Base-by-base conservation (phyloP, 2,797 vertebrate genomes). In the Cynodonichthys magdalenae region DNA sequence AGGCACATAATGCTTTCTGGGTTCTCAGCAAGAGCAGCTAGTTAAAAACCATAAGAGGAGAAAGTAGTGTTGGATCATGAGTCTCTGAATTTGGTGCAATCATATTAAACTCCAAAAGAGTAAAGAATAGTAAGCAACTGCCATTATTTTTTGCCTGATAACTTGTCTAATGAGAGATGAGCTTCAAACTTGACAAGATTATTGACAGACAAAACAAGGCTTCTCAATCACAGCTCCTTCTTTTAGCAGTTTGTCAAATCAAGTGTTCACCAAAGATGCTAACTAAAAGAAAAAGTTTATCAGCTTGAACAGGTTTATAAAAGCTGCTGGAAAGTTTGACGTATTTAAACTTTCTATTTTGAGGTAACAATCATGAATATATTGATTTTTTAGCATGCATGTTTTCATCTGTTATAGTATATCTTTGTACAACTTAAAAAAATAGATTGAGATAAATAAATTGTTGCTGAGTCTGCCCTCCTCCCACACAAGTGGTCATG, bases 51-150 rank as follows among this genome's bases (percentile, higher is more conserved):
- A 41, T 53, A 61, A 71, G 41, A 63, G 46, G 54, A 66, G 41
- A 59, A 71, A 19, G 51, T 50, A 29, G 59, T 50, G 46, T 63
- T 63, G 31, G 59, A 88, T 88, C 81, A 77, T 24, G 28, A 59
- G 69, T 76, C 67, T 71, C 36, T 63, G 66, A 74, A 75, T 81
- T 70, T 79, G 66, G 63, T 79, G 58, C 73, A 80, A 56, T 48
- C 66, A 42, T 83, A 81, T 78, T 75, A 75, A 88, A 82, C 56
- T 53, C 10, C 0, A 3, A 59, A 77, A 76, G 79, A 74, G 65
- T 31, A 62, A 68, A 70, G 42, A 28, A 53, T 34, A 27, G 20
- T 62, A 80, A 80, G 60, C 6, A 75, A 66, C 3, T 61, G 66
- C 49, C 46, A 47, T 50, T 45, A 50, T 50, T 74, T 63, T 67